Base-by-base conservation (phyloP, 2,113 vertebrate species). In the Gobius niger region DNA sequence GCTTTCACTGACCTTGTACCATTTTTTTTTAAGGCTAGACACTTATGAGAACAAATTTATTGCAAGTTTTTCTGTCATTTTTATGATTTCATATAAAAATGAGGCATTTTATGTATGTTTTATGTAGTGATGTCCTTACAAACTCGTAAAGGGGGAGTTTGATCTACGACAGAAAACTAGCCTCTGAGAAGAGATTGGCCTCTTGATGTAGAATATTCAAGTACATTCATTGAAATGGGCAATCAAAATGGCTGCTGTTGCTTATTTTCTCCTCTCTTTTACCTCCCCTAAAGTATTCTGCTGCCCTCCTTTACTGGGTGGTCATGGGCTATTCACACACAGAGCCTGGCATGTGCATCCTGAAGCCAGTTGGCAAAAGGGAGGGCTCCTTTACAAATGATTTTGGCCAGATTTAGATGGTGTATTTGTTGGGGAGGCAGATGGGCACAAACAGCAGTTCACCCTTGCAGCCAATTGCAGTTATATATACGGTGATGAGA, bases 341-440 rank as follows among this genome's bases (percentile, higher is more conserved):
- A 57, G 57, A 72, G 81, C 66, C 65, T 52, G 1, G 42, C 65
- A 81, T 89, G 84, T 86, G 73, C 63, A 78, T 81, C 46, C 41
- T 44, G 81, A 81, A 77, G 56, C 44, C 56, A 63, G 64, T 73
- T 78, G 75, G 70, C 47, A 42, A 71, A 54, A 47, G 74, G 70
- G 47, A 75, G 63, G 41, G 40, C 42, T 44, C 15, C 42, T 52
- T 75, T 75, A 50, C 63, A 75, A 80, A 70, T 85, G 72, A 81
- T 81, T 72, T 69, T 74, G 56, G 46, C 67, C 24, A 34, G 24
- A 4, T 34, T 34, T 75, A 72, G 81, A 80, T 74, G 54, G 44
- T 46, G 44, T 46, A 2, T 46, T 46, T 11, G 44, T 46, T 46
- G 44, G 10, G 44, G 44, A 46, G 44, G 24, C 24, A 34, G 24